A percentile compares a stretch with the other conserved stretches of the same genome.
phyloP scores from a whole-genome alignment of 2,888 invertebrate species.

The Diadromus collaris region DNA sequence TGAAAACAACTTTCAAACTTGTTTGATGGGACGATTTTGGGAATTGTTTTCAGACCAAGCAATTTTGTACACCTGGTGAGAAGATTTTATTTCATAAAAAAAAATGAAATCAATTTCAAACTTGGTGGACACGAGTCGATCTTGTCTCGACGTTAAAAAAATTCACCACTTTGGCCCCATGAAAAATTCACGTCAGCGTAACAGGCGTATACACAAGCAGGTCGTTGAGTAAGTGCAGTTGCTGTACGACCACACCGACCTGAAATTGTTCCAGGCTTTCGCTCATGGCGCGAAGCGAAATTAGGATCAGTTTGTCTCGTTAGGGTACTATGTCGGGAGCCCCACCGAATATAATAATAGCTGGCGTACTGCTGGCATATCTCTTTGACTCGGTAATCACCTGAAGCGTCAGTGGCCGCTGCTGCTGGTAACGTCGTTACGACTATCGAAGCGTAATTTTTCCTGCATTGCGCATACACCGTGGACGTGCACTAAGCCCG shows the following conservation, averaged over 20 bases:
- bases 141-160: background rate
- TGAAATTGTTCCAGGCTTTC: background rate
- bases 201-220: background rate
- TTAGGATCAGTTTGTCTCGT: slow-evolving; percentile 69
- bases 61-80: background rate
- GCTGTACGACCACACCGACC: background rate
- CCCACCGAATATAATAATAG: slow-evolving; percentile 38
- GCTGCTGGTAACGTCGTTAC: slow-evolving; percentile 29
- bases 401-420: slow-evolving; percentile 11
- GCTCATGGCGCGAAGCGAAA: slow-evolving; percentile 22
- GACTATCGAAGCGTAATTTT: slow-evolving; percentile 28
- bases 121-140: background rate
- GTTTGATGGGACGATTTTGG: background rate
- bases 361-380: slow-evolving; percentile 23
- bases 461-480: slow-evolving; percentile 5
- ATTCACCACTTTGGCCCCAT: background rate
- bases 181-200: background rate
- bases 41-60: background rate
- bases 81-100: background rate
- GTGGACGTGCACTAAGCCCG: background rate
- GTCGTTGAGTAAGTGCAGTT: background rate
- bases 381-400: slow-evolving; percentile 64
- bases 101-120: background rate
- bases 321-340: slow-evolving; percentile 34
- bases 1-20: background rate